Evolutionary conservation across 2,888 invertebrate genomes (phyloP), one percentile per base, ranked within the genome.

Genomic region (Eupithecia dodoneata): DNA sequence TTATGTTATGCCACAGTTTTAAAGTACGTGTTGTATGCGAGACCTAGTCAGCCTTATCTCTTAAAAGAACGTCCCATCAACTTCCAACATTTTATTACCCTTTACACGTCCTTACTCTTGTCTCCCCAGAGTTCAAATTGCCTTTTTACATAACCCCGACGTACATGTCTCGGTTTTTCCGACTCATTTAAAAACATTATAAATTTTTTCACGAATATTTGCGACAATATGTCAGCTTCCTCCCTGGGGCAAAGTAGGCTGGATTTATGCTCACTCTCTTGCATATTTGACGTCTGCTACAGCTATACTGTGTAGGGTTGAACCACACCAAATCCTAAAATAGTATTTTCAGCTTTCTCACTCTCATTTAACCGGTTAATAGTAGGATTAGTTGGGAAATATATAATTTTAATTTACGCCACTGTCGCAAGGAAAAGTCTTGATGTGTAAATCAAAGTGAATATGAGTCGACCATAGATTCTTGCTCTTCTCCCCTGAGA

Each of bases 211-310:
- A 72, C 73, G 76, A 72, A 74, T 72, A 79, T 79, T 79, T 79
- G 76, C 70, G 73, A 76, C 76, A 74, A 70, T 74, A 74, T 79
- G 74, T 76, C 74, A 71, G 73, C 67, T 79, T 76, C n/a, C 80
- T 67, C 69, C 72, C 72, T 55, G 63, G 80, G 81, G 49, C 72
- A 77, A 71, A 77, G 75, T 78, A 77, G 76, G 77, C 73, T 18
- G 79, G 81, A 83, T 83, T 83, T 81, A 82, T 81, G 77, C 76
- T 79, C 75, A 78, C 80, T 79, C 75, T 78, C 80, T 76, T 79
- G 77, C 76, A 81, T 80, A 76, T 83, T 81, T 83, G 81, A 83
- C 75, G 80, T 70, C 69, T 73, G 76, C 30, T 55, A 74, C 66
- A 72, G 76, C 72, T 77, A 75, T 75, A n/a, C 76, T 69, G 75